Percentiles rank a stretch among this genome's conserved stretches.
Conservation (phyloP, 2,797 vertebrate genomes). For the Mormyrops attenuatus region DNA sequence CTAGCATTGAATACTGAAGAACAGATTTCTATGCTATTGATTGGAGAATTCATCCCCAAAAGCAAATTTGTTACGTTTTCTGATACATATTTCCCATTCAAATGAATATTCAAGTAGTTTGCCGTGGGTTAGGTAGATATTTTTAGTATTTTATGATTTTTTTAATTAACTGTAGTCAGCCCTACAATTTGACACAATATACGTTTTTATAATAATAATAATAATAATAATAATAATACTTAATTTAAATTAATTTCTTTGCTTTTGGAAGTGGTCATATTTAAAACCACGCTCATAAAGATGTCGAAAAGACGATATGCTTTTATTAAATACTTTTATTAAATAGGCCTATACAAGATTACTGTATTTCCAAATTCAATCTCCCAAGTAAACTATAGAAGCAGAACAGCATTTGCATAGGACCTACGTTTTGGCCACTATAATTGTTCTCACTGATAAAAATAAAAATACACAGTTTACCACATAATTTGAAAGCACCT, state of each 20-base stretch:
- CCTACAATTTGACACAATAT: not conserved
- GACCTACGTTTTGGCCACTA: not conserved
- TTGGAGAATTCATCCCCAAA: not conserved
- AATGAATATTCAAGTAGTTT: not conserved
- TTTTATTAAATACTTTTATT: not conserved
- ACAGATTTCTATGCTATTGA: not conserved
- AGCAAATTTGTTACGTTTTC: not conserved
- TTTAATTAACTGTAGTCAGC: not conserved
- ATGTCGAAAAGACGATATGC: not conserved
- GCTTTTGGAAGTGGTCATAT: not conserved
- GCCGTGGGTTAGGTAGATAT: not conserved
- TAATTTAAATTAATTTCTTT: not conserved
- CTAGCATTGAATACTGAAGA: not conserved
- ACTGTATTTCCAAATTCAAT: not conserved
- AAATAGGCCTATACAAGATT: not conserved
- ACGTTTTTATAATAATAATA: not conserved
- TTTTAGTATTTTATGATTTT: not conserved
- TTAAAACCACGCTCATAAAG: not conserved
- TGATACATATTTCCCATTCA: not conserved
- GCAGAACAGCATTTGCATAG: not conserved
- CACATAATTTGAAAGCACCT: not conserved
- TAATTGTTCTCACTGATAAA: not conserved
- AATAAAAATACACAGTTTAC: not conserved
- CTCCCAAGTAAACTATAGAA: not conserved
- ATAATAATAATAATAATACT: not conserved